Base-by-base conservation (phyloP, 2,113 vertebrate species). In the Alligator mississippiensis region DNA sequence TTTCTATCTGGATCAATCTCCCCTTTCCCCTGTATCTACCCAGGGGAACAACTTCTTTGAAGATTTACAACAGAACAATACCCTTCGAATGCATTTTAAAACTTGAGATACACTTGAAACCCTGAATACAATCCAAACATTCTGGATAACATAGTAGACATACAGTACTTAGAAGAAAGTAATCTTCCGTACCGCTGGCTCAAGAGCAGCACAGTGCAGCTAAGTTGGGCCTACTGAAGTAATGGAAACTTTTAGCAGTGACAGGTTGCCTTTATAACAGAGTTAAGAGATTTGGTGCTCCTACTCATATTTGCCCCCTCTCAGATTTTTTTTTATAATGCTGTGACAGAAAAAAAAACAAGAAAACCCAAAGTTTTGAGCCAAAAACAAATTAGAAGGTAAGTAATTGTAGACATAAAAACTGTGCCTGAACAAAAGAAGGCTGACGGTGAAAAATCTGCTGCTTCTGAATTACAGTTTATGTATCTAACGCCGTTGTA, bases 291-390 rank as follows among this genome's bases (percentile, higher is more conserved):
- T 84, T 84, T 60, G 89, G 17, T 80, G 92, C 64, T 78, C 91
- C 63, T 68, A 91, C 4, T 76, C 91, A 82, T 80, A 82, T 87
- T 86, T 95, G 79, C 87, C 85, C 95, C 87, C 61, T 30, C 76
- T 80, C 34, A 84, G 89, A 92, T 83, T 92, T 88, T 75, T 88
- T 87, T 90, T 68, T 10, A 68, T 22, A 70, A 89, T 85, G 61
- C 27, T 85, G 75, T 89, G 84, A 93, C 91, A 93, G 88, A 76
- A 89, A 79, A 86, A 86, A 77, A 78, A 68, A 47, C 30, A 62
- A 70, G 60, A 22, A 59, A 58, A 72, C 19, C n/a, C 54, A 24
- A 77, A 17, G 55, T 25, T 80, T 12, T 75, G 28, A 62, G 5
- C 66, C 66, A 30, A 18, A 70, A 70, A 70, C 19, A 30, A 64